Evolutionary conservation across 2,797 vertebrate species (phyloP), one percentile per base, ranked within the genome.

Genomic region (Ctenopoma multispine): DNA sequence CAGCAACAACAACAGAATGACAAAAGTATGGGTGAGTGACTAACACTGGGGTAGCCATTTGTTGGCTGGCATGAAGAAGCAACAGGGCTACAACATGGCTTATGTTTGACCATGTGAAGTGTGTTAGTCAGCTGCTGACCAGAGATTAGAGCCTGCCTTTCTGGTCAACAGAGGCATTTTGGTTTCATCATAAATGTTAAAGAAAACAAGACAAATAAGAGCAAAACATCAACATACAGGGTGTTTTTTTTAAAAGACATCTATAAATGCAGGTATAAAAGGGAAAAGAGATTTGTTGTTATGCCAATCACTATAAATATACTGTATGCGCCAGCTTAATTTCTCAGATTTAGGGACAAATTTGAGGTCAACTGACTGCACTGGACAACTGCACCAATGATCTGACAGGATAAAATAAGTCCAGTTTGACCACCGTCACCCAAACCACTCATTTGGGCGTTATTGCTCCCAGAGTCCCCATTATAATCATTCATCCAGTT

Each of bases 31-130:
- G 23, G 65, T 54, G 67, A 36, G n/a, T 69, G 64, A 63, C 44
- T 20, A 56, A 49, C 20, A 18, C 49, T 21, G 43, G 50, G n/a
- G 61, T 68, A 69, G 24, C 17, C 43, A 56, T 62, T 79, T 69
- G 58, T 53, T 62, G 46, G 40, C 54, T 60, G 36, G 74, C 29
- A 48, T 34, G 8, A 69, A 63, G 18, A 65, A 53, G 27, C 63
- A n/a, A 27, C 56, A 62, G 18, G 51, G 48, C 29, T 43, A 63
- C 46, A 79, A 44, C 48, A 57, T 2, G 31, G 34, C 14, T 72
- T 27, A 34, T 15, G 18, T 36, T 18, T 68, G 72, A 62, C 20
- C 34, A 57, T 56, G 15, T 12, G 54, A 72, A 58, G 9, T 3
- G 48, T 69, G 47, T 61, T 50, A 46, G 47, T 50, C 49, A 63